Evolutionary conservation across 2,113 vertebrate genomes (phyloP).

Genomic region (Xiphorhynchus elegans): DNA sequence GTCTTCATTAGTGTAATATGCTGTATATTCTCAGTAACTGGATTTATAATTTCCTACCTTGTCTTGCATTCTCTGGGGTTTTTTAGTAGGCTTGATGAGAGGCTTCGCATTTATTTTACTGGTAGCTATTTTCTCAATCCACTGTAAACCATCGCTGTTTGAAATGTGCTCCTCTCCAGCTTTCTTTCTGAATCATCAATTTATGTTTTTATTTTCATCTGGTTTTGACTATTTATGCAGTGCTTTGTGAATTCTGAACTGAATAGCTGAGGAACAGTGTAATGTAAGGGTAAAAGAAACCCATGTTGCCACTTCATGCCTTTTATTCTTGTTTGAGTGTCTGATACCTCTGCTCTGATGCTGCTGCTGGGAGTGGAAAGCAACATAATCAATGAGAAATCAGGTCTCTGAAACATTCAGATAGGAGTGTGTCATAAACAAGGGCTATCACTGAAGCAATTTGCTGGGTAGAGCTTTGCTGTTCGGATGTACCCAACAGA

Average conservation of each 20-base stretch:
- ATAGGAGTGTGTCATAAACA: background rate
- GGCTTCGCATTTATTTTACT: background rate
- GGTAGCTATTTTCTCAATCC: slow-evolving; percentile 34
- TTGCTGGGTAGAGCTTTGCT: background rate
- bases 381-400: background rate
- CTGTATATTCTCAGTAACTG: background rate
- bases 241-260: slow-evolving; percentile 25
- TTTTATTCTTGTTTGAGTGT: background rate
- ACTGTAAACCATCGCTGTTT: background rate
- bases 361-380: background rate
- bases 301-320: background rate
- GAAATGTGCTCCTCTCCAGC: background rate
- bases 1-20: background rate
- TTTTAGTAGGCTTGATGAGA: background rate
- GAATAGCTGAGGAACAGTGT: background rate
- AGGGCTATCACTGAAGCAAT: background rate
- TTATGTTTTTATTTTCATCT: slow-evolving; percentile 49
- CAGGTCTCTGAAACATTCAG: background rate
- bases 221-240: slow-evolving; percentile 48
- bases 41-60: background rate
- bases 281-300: background rate
- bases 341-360: background rate
- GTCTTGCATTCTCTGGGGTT: background rate
- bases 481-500: background rate
- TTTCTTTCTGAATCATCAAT: slow-evolving; percentile 45